These are phyloP conservation scores for Gymnobelideus leadbeateri DNA, from an alignment of 2,113 vertebrate genomes.

Conservation along the genomic window DNA sequence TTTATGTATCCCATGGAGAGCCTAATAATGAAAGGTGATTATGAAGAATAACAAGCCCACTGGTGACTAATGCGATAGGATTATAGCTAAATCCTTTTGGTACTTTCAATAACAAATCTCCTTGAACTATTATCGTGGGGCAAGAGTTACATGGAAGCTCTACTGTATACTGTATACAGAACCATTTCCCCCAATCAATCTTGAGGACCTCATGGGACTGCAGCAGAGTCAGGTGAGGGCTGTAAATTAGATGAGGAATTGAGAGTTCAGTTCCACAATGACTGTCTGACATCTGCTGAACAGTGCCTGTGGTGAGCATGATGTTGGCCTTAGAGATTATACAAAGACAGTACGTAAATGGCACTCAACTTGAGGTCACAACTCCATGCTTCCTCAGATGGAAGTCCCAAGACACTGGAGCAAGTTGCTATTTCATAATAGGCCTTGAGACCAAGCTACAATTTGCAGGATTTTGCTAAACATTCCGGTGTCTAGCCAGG, in stretches of 20 bases:
- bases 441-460: background rate
- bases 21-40: background rate
- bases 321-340: background rate
- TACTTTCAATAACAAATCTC: background rate
- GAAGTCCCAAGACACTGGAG: background rate
- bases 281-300: accelerated
- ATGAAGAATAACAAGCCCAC: background rate
- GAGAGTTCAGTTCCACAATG: accelerated
- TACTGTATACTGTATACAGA: background rate
- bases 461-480: background rate
- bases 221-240: background rate
- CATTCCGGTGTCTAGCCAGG: background rate
- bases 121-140: background rate
- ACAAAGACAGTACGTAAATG: background rate
- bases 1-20: background rate
- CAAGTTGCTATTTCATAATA: background rate
- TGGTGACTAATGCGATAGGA: background rate
- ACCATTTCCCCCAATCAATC: background rate
- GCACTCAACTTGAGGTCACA: accelerated
- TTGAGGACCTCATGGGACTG: background rate
- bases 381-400: no score
- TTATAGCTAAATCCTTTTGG: background rate
- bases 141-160: background rate
- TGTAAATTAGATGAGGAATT: background rate
- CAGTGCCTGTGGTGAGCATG: accelerated